These are phyloP conservation scores for Dreissena rostriformis DNA, from an alignment of 1,140 invertebrate species.

Conservation along the genomic window DNA sequence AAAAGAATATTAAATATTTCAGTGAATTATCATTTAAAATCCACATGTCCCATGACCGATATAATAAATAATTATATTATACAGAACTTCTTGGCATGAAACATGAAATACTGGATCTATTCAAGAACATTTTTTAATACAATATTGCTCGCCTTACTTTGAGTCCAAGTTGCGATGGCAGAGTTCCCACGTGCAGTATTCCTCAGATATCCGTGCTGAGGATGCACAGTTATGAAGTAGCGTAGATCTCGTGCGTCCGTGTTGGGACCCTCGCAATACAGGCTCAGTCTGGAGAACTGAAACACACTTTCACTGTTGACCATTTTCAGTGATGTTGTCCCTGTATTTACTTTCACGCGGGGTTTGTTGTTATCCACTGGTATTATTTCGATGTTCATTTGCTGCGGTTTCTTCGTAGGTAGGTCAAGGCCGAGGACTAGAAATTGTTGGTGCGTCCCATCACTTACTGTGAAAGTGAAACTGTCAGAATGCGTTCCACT, in stretches of 20 bases:
- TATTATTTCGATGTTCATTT: slow-evolving; percentile 78
- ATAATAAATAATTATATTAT: too few relatives aligned
- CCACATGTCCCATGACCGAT: too few relatives aligned
- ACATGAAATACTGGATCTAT: too few relatives aligned
- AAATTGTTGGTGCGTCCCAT: slow-evolving; percentile 80
- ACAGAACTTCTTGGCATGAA: too few relatives aligned
- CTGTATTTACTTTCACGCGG: slow-evolving; percentile 74
- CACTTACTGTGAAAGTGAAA: slow-evolving; percentile 80
- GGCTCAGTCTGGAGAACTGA: slow-evolving; percentile 68
- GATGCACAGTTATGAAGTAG: slow-evolving; percentile 74
- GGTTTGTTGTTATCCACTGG: slow-evolving; percentile 80
- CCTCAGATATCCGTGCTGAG: slow-evolving; percentile 78
- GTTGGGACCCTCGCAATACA: slow-evolving; percentile 80
- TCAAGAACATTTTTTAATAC: too few relatives aligned
- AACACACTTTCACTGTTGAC: slow-evolving; percentile 73
- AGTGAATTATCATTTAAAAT: too few relatives aligned
- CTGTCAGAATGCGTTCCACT: slow-evolving; percentile 79
- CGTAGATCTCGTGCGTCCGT: slow-evolving; percentile 69
- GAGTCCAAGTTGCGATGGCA: slow-evolving; percentile 77
- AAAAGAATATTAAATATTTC: too few relatives aligned
- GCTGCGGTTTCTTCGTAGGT: slow-evolving; percentile 73
- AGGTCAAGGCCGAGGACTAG: slow-evolving; percentile 75
- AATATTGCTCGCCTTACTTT: slow-evolving; percentile 72
- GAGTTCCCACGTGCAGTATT: slow-evolving; percentile 67
- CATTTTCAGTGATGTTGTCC: slow-evolving; percentile 67